Evolutionary conservation across 1,140 invertebrate genomes (phyloP).

Genomic region (Danaus melanippus): DNA sequence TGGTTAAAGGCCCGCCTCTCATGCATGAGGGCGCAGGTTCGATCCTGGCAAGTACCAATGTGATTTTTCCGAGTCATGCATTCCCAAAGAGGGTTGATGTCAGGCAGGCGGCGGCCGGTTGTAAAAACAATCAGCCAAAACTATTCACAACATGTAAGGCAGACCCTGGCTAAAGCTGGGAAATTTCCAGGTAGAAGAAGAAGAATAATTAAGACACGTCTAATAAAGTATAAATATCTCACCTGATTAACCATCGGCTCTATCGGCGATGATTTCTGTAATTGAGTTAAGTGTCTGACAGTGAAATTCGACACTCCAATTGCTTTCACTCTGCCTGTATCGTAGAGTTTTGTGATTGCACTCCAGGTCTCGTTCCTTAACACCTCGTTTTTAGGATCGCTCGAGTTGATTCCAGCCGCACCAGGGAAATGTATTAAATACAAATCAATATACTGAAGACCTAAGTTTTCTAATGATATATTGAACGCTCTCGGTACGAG

Average conservation of each 20-base stretch:
- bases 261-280: constrained; percentile 74
- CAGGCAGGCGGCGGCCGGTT: no score
- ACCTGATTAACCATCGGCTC: constrained; percentile 86
- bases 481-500: constrained; percentile 73
- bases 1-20: no score
- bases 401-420: constrained; percentile 63
- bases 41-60: no score
- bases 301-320: constrained; percentile 92
- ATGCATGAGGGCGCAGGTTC: no score
- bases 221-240: constrained; percentile 17
- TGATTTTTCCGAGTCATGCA: no score
- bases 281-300: constrained; percentile 78
- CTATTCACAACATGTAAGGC: no score
- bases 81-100: no score
- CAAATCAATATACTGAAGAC: constrained; percentile 83
- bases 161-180: no score
- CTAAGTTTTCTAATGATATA: constrained; percentile 77
- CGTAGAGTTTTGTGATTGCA: constrained; percentile 76
- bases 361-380: constrained; percentile 79
- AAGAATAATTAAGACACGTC: not conserved
- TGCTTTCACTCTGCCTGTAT: constrained; percentile 75
- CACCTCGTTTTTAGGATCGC: constrained; percentile 71
- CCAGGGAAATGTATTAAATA: constrained; percentile 92
- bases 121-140: no score
- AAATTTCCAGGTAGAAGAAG: no score